phyloP scores from a whole-genome alignment of 2,888 invertebrate genomes.

The Oscheius sp. region DNA sequence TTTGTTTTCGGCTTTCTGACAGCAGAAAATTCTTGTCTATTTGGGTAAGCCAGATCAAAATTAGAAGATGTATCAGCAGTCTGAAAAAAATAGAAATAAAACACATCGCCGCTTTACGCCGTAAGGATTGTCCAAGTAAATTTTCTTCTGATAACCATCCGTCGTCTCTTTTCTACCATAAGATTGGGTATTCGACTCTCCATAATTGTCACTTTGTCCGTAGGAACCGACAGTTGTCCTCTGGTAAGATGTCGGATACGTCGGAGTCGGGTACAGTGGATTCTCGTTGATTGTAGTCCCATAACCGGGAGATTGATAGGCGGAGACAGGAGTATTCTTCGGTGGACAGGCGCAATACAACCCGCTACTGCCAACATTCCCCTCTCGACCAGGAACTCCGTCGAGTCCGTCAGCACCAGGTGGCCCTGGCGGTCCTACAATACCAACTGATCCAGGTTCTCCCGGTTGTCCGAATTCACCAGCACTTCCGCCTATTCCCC shows the following conservation, averaged over 20 bases:
- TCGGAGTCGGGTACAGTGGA: background rate
- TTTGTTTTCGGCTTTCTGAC: conserved; percentile 7
- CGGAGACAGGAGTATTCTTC: background rate
- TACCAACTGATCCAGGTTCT: background rate
- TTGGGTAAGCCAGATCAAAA: background rate
- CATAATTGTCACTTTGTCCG: background rate
- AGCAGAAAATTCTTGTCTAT: conserved; percentile 5
- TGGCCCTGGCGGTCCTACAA: conserved; percentile 13
- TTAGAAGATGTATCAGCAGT: background rate
- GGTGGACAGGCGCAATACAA: conserved; percentile 32
- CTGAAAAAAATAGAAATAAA: background rate
- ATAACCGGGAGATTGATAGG: conserved; percentile 11
- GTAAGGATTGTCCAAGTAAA: background rate
- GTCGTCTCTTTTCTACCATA: background rate
- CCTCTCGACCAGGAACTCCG: conserved; percentile 23
- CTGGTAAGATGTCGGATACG: background rate
- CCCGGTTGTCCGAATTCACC: conserved; percentile 36
- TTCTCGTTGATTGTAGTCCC: background rate
- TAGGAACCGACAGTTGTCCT: background rate
- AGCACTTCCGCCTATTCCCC: conserved; percentile 28
- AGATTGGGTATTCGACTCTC: background rate
- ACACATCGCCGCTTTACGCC: background rate
- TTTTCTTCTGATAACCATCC: background rate
- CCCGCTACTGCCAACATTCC: conserved; percentile 18
- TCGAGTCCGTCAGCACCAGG: conserved; percentile 23